A percentile compares a stretch with the other conserved stretches of the same genome.
Evolutionary conservation across 2,113 vertebrate genomes (phyloP).

Genomic region (Cyprinodon variegatus): DNA sequence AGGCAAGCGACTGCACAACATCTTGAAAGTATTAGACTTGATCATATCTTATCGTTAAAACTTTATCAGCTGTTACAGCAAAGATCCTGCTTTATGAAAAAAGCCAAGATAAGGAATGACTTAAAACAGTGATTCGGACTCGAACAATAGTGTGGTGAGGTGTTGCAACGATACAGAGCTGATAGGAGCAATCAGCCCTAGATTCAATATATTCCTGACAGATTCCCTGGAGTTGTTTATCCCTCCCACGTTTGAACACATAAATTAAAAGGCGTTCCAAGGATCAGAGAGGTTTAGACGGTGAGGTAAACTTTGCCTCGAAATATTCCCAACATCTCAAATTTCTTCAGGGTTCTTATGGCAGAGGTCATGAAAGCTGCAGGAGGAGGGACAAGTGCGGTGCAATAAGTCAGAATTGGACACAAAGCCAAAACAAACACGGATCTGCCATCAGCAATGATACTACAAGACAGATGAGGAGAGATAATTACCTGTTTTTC

Average conservation of each 20-base stretch:
- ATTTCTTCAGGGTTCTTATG: constrained; percentile 52
- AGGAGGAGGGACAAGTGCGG: constrained; percentile 51
- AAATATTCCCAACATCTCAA: constrained; percentile 70
- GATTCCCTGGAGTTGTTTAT: constrained; percentile 4
- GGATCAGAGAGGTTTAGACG: constrained; percentile 40
- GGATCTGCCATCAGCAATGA: constrained; percentile 2
- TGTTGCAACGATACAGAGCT: neutral
- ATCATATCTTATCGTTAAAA: constrained; percentile 21
- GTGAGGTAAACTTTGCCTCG: constrained; percentile 50
- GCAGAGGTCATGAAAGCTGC: constrained; percentile 54
- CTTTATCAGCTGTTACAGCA: neutral
- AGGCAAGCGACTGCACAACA: neutral
- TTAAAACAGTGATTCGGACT: constrained; percentile 1
- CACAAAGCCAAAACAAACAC: constrained; percentile 21
- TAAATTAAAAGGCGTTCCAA: constrained; percentile 56
- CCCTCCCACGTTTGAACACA: constrained; percentile 28
- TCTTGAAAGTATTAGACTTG: constrained; percentile 20
- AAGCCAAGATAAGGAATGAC: neutral
- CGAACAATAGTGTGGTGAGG: neutral
- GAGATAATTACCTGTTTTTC: neutral
- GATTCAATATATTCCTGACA: constrained; percentile 23
- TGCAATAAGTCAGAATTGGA: constrained; percentile 32
- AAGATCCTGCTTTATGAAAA: constrained; percentile 1
- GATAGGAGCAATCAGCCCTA: neutral
- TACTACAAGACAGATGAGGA: neutral